phyloP scores from a whole-genome alignment of 2,888 invertebrate species.

The Neocrepidodera transversa region DNA sequence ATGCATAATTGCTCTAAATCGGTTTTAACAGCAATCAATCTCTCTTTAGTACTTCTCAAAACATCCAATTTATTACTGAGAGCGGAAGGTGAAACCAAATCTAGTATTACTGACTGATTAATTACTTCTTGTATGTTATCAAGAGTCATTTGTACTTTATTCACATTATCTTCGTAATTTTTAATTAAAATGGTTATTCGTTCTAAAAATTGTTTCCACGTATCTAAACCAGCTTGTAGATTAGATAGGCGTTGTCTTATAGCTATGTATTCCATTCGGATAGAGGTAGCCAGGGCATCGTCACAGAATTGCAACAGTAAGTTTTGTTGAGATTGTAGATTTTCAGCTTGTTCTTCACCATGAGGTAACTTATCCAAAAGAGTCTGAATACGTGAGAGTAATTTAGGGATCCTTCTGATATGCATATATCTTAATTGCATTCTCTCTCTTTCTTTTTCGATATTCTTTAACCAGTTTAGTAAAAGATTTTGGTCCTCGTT shows the following conservation, averaged over 20 bases:
- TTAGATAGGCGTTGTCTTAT: slow-evolving; percentile 80
- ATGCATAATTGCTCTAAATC: slow-evolving; percentile 76
- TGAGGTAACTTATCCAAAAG: slow-evolving; percentile 73
- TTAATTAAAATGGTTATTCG: slow-evolving; percentile 71
- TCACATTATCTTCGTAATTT: slow-evolving; percentile 70
- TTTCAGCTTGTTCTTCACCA: slow-evolving; percentile 69
- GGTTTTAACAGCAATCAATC: slow-evolving; percentile 65
- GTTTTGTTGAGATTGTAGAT: slow-evolving; percentile 71
- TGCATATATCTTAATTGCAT: slow-evolving; percentile 83
- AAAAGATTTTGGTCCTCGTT: slow-evolving; percentile 73
- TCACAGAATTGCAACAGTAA: slow-evolving; percentile 75
- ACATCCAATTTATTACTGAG: slow-evolving; percentile 71
- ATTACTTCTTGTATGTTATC: slow-evolving; percentile 70
- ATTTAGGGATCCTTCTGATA: slow-evolving; percentile 75
- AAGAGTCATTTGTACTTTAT: slow-evolving; percentile 68
- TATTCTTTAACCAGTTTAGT: slow-evolving; percentile 80
- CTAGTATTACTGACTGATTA: slow-evolving; percentile 63
- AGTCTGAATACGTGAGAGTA: slow-evolving; percentile 72
- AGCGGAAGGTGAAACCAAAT: slow-evolving; percentile 67
- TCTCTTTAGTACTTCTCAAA: slow-evolving; percentile 68
- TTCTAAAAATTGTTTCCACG: slow-evolving; percentile 79
- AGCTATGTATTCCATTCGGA: slow-evolving; percentile 82
- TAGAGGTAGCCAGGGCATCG: slow-evolving; percentile 77
- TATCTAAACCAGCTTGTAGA: slow-evolving; percentile 79
- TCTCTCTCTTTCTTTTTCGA: slow-evolving; percentile 79